A percentile compares a stretch with the other conserved stretches of the same genome.
Evolutionary conservation across 2,797 vertebrate species (phyloP).

Genomic region (Gymnocypris eckloni): DNA sequence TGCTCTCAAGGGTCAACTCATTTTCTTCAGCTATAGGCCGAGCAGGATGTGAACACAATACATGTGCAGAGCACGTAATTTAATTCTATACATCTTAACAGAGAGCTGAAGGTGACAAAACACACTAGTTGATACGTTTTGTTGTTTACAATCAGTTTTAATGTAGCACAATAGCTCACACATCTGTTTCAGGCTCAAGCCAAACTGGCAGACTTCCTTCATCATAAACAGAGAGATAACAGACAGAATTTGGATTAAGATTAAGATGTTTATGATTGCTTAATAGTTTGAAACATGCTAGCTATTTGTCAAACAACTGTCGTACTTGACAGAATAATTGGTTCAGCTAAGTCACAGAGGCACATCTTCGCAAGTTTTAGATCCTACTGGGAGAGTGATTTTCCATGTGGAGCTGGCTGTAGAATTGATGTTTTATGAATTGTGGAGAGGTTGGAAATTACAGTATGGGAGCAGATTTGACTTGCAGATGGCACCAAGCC

Average conservation of each 20-base stretch:
- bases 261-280: not conserved
- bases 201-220: not conserved
- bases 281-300: constrained; percentile 35
- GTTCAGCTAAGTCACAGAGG: constrained; percentile 19
- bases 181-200: not conserved
- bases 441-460: constrained; percentile 49
- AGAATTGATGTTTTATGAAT: constrained; percentile 56
- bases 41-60: constrained; percentile 8
- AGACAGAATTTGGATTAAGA: not conserved
- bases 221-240: not conserved
- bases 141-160: constrained; percentile 11
- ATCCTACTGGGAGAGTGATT: constrained; percentile 30
- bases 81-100: constrained; percentile 35
- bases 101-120: constrained; percentile 52
- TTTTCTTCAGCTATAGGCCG: constrained; percentile 39
- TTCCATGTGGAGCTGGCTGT: constrained; percentile 39
- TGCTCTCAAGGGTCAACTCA: constrained; percentile 43
- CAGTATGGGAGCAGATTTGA: constrained; percentile 45
- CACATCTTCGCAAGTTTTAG: constrained; percentile 37
- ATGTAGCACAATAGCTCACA: constrained; percentile 36
- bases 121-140: constrained; percentile 8
- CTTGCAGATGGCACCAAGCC: constrained; percentile 49
- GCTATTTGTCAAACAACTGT: constrained; percentile 39
- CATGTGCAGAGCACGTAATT: constrained; percentile 20
- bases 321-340: constrained; percentile 11